Evolutionary conservation across 2,888 invertebrate species (phyloP), one percentile per base, ranked within the genome.

Genomic region (Drosophila prostipennis): DNA sequence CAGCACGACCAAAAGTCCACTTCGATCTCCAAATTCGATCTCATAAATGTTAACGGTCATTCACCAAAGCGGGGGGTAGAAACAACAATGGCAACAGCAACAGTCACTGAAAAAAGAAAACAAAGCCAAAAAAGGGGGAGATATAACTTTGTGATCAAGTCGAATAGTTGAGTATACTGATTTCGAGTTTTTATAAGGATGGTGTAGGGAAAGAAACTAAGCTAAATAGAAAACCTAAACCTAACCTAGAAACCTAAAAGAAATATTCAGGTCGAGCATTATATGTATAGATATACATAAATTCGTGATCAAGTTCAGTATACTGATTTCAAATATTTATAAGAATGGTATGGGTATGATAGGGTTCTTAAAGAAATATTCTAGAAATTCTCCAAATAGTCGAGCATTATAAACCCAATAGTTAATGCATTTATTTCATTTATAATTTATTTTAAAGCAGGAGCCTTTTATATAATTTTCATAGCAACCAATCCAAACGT

Each of bases 1-100:
- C 34, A 36, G 49, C 49, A 51, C 46, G 49, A 54, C 71, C 71
- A 74, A 68, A 64, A 76, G 52, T 49, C 72, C 32, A 54, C 10
- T 63, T 63, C 64, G 70, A 77, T 65, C 76, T 76, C 76, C 48
- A 46, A 63, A 64, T 75, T 59, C 74, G 69, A 80, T 68, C 79
- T 67, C 61, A 45, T 65, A 74, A 70, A 78, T 76, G 74, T 78
- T 83, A 83, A 86, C 81, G 81, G 87, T 86, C 81, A 82, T 82
- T 82, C 80, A 85, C 80, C 80, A 85, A 19, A 16, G 37, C 46
- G 48, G 60, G 40, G 61, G 26, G 54, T 16, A 13, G 2, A 5
- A 55, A 42, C 16, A 46, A 48, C 63, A 65, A 39, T 32, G 34
- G 52, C 49, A 43, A 32, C 53, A 51, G 45, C 51, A 74, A 61